phyloP scores from a whole-genome alignment of 2,113 vertebrate genomes.

The Meleagris gallopavo region DNA sequence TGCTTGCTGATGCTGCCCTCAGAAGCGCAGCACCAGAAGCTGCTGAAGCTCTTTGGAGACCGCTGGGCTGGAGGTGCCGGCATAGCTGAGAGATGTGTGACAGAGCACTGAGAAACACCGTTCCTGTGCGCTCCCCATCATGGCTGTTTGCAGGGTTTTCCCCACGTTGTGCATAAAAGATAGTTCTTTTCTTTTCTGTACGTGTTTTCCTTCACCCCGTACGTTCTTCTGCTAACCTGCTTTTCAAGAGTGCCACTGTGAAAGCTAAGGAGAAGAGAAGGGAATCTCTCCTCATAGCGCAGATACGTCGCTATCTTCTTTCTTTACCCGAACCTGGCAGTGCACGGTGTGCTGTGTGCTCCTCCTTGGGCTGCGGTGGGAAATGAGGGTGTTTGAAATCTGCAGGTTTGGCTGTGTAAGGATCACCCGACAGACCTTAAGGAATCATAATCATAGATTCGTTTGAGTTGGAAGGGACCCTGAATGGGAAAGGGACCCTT shows the following conservation, averaged over 20 bases:
- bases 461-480: no score
- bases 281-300: not conserved
- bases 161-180: not conserved
- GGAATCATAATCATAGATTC: no score
- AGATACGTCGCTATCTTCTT: not conserved
- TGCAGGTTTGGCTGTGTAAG: not conserved
- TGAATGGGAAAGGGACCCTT: no score
- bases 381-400: not conserved
- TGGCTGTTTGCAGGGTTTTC: not conserved
- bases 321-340: not conserved
- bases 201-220: not conserved
- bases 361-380: not conserved
- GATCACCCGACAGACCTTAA: not conserved
- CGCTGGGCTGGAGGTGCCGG: not conserved
- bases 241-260: not conserved
- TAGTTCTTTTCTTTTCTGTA: not conserved
- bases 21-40: not conserved
- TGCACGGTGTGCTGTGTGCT: fast-evolving
- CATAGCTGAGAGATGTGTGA: not conserved
- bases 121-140: not conserved
- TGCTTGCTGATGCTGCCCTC: not conserved
- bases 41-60: not conserved
- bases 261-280: not conserved
- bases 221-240: not conserved
- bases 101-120: not conserved